Base-by-base conservation (phyloP, 2,888 invertebrate genomes). In the Euspilapteryx auroguttella region DNA sequence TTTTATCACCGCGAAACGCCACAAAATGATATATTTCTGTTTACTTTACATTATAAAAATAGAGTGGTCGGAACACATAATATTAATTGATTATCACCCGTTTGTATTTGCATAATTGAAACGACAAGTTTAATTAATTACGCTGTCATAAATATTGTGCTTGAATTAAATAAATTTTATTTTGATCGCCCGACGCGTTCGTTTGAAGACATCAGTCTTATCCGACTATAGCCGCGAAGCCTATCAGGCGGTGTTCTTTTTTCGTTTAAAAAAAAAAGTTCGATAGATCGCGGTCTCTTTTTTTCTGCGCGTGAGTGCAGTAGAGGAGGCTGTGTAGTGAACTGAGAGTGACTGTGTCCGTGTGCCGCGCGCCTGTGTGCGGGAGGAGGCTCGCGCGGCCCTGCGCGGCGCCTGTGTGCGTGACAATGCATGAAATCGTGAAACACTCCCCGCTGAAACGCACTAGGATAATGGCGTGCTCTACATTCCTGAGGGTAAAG, bases 251-350 rank as follows among this genome's bases (percentile, higher is more conserved):
- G 44, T 44, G 50, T 49, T 45, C 51, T 59, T 62, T 68, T 68
- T 66, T 61, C 49, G 49, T 52, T 58, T 66, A 55, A n/a, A n/a
- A 51, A 56, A 68, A 65, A 73, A 75, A 71, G 65, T 66, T 68
- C 68, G 66, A 71, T 68, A 69, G 69, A 68, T 66, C 69, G 68
- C 68, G 59, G 63, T 65, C 58, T 64, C 69, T 73, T 73, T 34
- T 32, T 73, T 71, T 59, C 51, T 73, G 71, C 71, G 75, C 71
- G 73, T 73, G 75, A 75, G 75, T 75, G 75, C 71, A 71, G 66
- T 58, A 63, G 64, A 65, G 55, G 75, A 75, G 69, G 73, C 66
- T 65, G 65, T 71, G 55, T 73, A 55, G 61, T 53, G 52, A 49
- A 71, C 71, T 73, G 71, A 68, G 71, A 66, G 73, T 68, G 62